A percentile compares a stretch with the other conserved stretches of the same genome.
Evolutionary conservation across 2,797 vertebrate species (phyloP).

Genomic region (Acanthurus tractus): DNA sequence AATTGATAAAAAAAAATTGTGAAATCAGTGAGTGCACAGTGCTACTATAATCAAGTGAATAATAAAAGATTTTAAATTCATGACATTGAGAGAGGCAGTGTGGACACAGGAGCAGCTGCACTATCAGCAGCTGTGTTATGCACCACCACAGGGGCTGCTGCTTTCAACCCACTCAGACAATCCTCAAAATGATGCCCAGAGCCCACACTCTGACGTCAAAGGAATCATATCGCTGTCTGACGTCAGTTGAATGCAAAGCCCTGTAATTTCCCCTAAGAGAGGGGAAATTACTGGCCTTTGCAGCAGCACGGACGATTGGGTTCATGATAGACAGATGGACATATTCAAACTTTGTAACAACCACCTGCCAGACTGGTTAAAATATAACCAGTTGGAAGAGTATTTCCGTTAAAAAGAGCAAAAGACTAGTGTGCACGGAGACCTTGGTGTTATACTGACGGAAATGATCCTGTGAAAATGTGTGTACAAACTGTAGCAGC

Average conservation of each 20-base stretch:
- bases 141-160: constrained; percentile 63
- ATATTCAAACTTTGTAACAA: constrained; percentile 29
- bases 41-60: neutral
- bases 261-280: constrained; percentile 54
- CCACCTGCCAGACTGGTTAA: neutral
- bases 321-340: constrained; percentile 30
- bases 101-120: constrained; percentile 68
- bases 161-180: constrained; percentile 60
- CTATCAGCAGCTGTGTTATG: constrained; percentile 51
- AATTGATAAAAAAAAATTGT: neutral
- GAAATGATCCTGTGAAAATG: constrained; percentile 14
- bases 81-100: constrained; percentile 54
- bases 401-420: neutral
- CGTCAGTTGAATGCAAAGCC: constrained; percentile 63
- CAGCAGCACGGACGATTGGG: constrained; percentile 27
- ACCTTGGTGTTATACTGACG: neutral
- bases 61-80: constrained; percentile 27
- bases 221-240: constrained; percentile 60
- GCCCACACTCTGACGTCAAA: constrained; percentile 73
- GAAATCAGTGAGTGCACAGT: neutral
- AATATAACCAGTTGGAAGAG: constrained; percentile 13
- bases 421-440: neutral
- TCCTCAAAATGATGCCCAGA: constrained; percentile 63
- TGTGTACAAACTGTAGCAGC: constrained; percentile 8
- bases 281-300: constrained; percentile 50